Conservation (phyloP, 2,888 invertebrate genomes). For the Eilema griseolum region DNA sequence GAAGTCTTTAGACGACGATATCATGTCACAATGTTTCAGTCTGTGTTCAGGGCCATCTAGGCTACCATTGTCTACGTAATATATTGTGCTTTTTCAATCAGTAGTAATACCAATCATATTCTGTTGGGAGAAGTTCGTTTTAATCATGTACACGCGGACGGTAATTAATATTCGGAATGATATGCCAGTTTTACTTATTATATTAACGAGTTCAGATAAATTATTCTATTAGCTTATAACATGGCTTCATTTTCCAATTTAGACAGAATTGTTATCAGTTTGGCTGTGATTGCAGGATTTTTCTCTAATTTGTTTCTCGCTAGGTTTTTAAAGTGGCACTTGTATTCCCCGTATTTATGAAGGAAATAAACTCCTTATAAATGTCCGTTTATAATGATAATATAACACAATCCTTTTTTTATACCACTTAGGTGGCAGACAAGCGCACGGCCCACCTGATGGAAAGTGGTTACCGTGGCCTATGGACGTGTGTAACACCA, state of each 20-base stretch:
- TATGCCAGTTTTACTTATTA: not conserved
- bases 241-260: not conserved
- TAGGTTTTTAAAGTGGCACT: not conserved
- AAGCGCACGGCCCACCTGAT: too few relatives aligned
- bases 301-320: not conserved
- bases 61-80: not conserved
- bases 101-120: not conserved
- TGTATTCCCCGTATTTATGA: not conserved
- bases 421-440: too few relatives aligned
- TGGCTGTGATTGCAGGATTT: not conserved
- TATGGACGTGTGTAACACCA: too few relatives aligned
- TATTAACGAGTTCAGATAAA: not conserved
- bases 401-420: too few relatives aligned
- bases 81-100: conserved; percentile 11
- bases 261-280: not conserved
- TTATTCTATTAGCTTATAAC: not conserved
- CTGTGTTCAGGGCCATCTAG: not conserved
- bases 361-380: not conserved
- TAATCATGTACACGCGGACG: not conserved
- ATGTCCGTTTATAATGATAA: not conserved
- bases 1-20: not conserved
- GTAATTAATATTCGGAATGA: conserved; percentile 1
- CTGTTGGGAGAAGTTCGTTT: not conserved
- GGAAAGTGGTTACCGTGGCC: too few relatives aligned
- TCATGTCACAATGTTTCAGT: not conserved